Evolutionary conservation across 2,797 vertebrate genomes (phyloP).

Genomic region (Catamblyrhynchus diadema): DNA sequence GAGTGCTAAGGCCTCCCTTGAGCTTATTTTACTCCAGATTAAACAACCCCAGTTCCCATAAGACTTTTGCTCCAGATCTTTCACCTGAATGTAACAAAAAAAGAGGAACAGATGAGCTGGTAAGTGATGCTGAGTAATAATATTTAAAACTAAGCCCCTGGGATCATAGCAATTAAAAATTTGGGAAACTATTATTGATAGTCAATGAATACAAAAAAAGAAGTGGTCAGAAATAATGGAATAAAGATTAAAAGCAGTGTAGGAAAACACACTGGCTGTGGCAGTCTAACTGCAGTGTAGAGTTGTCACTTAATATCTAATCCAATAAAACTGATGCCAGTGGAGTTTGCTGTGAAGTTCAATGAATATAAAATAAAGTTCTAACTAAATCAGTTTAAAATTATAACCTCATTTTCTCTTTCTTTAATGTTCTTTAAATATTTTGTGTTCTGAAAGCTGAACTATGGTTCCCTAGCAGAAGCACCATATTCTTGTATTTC

Average conservation of each 20-base stretch:
- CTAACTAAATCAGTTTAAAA: background rate
- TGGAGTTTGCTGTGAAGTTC: background rate
- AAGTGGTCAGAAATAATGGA: background rate
- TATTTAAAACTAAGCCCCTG: background rate
- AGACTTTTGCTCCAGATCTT: background rate
- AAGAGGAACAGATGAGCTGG: background rate
- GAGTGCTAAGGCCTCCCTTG: background rate
- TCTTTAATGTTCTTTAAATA: background rate
- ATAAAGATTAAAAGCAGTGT: background rate
- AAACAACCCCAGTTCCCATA: rapidly evolving
- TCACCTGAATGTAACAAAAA: background rate
- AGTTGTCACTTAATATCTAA: background rate
- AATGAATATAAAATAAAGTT: background rate
- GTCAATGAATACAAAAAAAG: background rate
- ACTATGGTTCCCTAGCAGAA: background rate
- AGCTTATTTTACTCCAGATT: background rate
- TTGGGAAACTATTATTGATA: background rate
- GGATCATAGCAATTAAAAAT: background rate
- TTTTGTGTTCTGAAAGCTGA: background rate
- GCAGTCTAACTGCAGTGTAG: background rate
- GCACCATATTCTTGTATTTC: background rate
- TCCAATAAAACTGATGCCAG: background rate
- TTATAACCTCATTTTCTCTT: background rate
- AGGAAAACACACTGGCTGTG: background rate
- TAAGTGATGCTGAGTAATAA: background rate